Conservation (phyloP, 1,140 invertebrate species). For the Drosophila tropicalis region DNA sequence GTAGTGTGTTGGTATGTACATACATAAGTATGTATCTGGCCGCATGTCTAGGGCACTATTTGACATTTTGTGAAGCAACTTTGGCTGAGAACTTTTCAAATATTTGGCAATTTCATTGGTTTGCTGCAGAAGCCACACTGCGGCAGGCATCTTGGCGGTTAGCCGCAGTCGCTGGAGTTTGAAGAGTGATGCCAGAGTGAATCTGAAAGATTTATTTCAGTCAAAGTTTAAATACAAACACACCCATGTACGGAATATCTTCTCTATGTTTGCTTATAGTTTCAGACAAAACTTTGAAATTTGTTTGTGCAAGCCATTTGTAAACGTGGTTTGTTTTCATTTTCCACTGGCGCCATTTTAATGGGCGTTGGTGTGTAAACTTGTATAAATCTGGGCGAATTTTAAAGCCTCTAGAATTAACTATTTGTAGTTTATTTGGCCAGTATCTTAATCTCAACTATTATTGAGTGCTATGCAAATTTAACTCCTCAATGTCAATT, state of each 20-base stretch:
- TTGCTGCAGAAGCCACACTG: conserved; percentile 35
- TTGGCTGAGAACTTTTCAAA: conserved; percentile 71
- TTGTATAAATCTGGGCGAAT: not conserved
- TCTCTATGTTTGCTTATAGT: conserved; percentile 27
- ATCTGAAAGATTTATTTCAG: conserved; percentile 14
- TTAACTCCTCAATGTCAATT: conserved; percentile 4
- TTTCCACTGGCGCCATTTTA: conserved; percentile 24
- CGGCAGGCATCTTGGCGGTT: conserved; percentile 65
- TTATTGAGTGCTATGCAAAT: conserved; percentile 32
- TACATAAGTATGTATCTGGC: conserved; percentile 16
- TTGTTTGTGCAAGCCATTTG: conserved; percentile 24
- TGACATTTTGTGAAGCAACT: conserved; percentile 50
- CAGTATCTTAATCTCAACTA: conserved; percentile 4
- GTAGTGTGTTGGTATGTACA: conserved; percentile 17
- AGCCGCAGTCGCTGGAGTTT: conserved; percentile 53
- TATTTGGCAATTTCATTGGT: conserved; percentile 70
- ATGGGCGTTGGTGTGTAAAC: conserved; percentile 7
- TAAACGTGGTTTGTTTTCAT: conserved; percentile 10
- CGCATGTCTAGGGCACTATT: conserved; percentile 45
- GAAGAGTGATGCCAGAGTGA: conserved; percentile 24
- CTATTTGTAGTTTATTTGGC: not conserved
- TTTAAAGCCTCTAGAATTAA: not conserved
- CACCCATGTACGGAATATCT: not conserved
- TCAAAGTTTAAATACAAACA: conserved; percentile 13
- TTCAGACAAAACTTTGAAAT: conserved; percentile 27